Evolutionary conservation across 2,113 vertebrate genomes (phyloP), one percentile per base, ranked within the genome.

Genomic region (Prunella fulvescens): DNA sequence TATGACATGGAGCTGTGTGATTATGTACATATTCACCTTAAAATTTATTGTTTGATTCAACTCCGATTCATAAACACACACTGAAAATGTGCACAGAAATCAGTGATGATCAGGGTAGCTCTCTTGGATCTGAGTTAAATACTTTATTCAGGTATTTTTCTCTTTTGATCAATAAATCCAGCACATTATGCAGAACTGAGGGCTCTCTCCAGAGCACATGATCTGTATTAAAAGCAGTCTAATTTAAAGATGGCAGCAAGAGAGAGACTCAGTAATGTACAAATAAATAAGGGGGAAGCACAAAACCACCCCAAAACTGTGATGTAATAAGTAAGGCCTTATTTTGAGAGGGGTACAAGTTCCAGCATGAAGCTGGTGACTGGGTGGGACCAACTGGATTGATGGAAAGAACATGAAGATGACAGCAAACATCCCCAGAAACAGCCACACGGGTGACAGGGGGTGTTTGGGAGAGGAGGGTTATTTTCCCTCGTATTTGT

Each of bases 41-140:
- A 67, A 35, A 23, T 28, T 2, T 23, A 45, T 35, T 22, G 24
- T 61, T 48, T 39, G 19, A 10, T 74, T 70, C 26, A 29, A 13
- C 20, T 77, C n/a, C 0, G 0, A 7, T 83, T 74, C 47, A n/a
- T 56, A 58, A 86, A 35, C 31, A 18, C 3, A 5, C 29, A 33
- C 39, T 51, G 65, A 11, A 77, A 78, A 24, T 23, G 42, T 66
- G 44, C 35, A 1, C 47, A 42, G 77, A 33, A 20, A 12, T 47
- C 26, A 57, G 25, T 6, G n/a, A 29, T 33, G 51, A 54, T 61
- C 51, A 8, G 18, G 57, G 37, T 19, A 80, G 33, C 37, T 76
- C 26, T 33, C 37, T 57, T 61, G 25, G n/a, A 11, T 70, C 45
- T 2, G 17, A 48, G 50, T 58, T 76, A 79, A 64, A 25, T 66